Evolutionary conservation across 1,140 invertebrate species (phyloP), one percentile per base, ranked within the genome.

Genomic region (Musca domestica): DNA sequence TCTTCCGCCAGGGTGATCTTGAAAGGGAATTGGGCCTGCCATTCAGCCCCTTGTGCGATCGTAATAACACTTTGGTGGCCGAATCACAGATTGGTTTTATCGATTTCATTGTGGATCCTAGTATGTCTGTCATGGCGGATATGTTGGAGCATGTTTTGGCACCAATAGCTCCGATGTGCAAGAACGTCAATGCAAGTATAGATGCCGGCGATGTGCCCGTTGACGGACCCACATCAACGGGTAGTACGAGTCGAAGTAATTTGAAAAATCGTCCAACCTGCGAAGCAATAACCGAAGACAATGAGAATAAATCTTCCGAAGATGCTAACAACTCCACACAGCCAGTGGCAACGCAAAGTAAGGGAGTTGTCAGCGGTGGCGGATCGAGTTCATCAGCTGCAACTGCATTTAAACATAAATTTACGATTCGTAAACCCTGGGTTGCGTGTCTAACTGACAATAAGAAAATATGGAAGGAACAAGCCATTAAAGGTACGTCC

Each of bases 41-140:
- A 2, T 96, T 94, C 80, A 95, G 94, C 70, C 96, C 96, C 9
- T 86, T 99, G 2, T 99, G 96, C 84, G 96, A 99, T 84, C 87
- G 96, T 72, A 96, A 97, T 79, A 98, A 94, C 76, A 98, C 95
- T 4, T 85, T 98, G 9, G 93, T 98, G 6, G 94, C 96, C 15
- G 93, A 98, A 83, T 96, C 94, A 41, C 95, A 98, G 86, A 97
- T 97, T 75, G 92, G 94, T 75, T 98, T 98, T 83, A 98, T 98
- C 74, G 96, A 98, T 82, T 98, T 98, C 80, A 98, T 98, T 75
- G 96, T 98, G 5, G 95, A 97, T 72, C 96, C 96, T 6, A 98
- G 94, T 78, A 93, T 98, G 89, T 87, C 88, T 54, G 92, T 98
- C 7, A 94, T 95, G 83, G 92, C 93, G 54, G 96, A 98, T 76